Base-by-base conservation (phyloP, 1,140 invertebrate species). In the Tetramorium parvispinum region DNA sequence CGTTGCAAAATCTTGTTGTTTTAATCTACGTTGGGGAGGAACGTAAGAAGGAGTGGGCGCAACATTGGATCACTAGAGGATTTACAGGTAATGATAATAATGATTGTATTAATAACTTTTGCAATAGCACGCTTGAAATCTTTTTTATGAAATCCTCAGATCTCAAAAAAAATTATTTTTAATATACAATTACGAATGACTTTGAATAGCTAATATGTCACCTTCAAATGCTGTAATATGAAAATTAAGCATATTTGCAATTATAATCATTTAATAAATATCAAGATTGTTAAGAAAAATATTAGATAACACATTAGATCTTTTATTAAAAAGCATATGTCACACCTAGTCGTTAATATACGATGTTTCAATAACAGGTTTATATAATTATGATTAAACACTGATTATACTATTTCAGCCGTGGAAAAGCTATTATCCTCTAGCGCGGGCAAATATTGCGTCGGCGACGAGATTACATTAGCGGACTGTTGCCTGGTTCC, bases 401-500 rank as follows among this genome's bases (percentile, higher is more conserved):
- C 5, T 5, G 18, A 63, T 83, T 57, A 83, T 46, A 18, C 53
- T 82, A 1, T 71, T 88, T 92, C 96, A 96, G 98, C 98, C 55
- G 96, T 99, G 4, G 99, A 99, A 95, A 97, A 98, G 93, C 94
- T 99, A 11, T 94, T 99, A 10, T 97, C 97, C 8, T 96, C 97
- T 16, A 98, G 97, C 77, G 97, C 98, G 66, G 99, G 99, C 18
- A 98, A 99, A 94, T 99, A 99, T 93, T 98, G 98, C 93, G 97
- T 99, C 2, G 99, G 99, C 3, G 98, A 99, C 95, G 97, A 98
- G 89, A 97, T 99, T 49, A 98, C 98, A 0, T 95, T 99, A 92
- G 99, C 99, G 40, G 99, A 99, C 94, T 98, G 98, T 91, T 99
- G 98, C 93, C 95, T 99, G 32, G 98, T 99, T 61, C 98, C 99